phyloP scores from a whole-genome alignment of 2,888 invertebrate species.

The Pristionchus japonicus region DNA sequence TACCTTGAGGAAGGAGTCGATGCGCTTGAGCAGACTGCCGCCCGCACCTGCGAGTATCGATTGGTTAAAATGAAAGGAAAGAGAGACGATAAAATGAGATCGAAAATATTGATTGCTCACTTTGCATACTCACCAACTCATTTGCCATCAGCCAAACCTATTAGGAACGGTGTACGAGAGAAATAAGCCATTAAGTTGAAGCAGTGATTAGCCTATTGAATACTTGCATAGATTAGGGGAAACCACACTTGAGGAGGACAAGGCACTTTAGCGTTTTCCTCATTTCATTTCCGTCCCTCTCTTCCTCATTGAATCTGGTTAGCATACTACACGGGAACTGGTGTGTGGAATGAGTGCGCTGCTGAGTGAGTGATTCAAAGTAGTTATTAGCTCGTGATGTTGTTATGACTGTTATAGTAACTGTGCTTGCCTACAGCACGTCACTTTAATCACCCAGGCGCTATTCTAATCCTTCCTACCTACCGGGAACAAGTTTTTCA shows the following conservation, averaged over 20 bases:
- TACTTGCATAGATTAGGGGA: not conserved
- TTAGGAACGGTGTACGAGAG: too few relatives aligned
- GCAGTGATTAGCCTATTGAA: not conserved
- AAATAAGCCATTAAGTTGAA: not conserved
- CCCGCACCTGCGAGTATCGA: slow-evolving; percentile 2
- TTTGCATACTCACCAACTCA: too few relatives aligned
- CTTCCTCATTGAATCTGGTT: not conserved
- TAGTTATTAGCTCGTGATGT: not conserved
- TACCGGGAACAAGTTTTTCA: too few relatives aligned
- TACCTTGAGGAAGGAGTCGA: slow-evolving; percentile 13
- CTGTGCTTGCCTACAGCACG: not conserved
- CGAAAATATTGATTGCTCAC: not conserved
- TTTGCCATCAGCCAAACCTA: too few relatives aligned
- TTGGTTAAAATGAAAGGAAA: not conserved
- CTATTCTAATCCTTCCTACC: not conserved
- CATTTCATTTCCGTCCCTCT: not conserved
- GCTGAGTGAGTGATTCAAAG: not conserved
- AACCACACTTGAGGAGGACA: not conserved
- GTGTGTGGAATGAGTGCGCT: not conserved
- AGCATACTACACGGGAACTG: not conserved
- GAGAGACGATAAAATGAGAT: not conserved
- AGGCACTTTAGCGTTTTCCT: not conserved
- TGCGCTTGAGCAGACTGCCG: not conserved
- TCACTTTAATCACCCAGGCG: not conserved
- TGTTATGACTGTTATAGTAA: not conserved